phyloP scores from a whole-genome alignment of 2,888 invertebrate genomes.

The Polylopha cassiicola region DNA sequence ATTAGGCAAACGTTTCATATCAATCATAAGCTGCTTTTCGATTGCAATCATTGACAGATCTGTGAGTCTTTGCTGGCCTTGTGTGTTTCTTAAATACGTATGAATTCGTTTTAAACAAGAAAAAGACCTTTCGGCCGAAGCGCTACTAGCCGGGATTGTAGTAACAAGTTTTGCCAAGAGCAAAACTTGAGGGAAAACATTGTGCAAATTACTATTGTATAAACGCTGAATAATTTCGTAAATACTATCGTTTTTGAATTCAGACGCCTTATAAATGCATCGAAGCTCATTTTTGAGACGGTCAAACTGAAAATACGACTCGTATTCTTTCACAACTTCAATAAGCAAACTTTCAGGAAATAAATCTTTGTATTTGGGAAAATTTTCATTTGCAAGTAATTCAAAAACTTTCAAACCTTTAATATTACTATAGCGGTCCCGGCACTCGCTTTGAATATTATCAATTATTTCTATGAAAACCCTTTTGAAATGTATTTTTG shows the following conservation, averaged over 20 bases:
- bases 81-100: slow-evolving; percentile 1
- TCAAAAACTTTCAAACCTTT: background rate
- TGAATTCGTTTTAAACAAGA: slow-evolving; percentile 4
- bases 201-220: background rate
- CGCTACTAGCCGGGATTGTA: background rate
- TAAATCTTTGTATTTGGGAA: background rate
- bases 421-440: slow-evolving; percentile 1
- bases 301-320: background rate
- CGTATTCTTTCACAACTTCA: background rate
- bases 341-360: background rate
- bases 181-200: slow-evolving; percentile 1
- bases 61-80: slow-evolving; percentile 6
- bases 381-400: background rate
- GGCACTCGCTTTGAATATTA: slow-evolving; percentile 7
- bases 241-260: slow-evolving; percentile 5
- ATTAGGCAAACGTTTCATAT: background rate
- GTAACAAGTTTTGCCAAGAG: background rate
- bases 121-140: slow-evolving; percentile 1
- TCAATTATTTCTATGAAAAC: slow-evolving; percentile 11
- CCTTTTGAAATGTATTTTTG: slow-evolving; percentile 4
- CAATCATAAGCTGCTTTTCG: slow-evolving; percentile 5
- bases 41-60: slow-evolving; percentile 5
- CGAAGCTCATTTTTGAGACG: slow-evolving; percentile 1
- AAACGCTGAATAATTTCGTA: slow-evolving; percentile 3
- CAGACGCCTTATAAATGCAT: slow-evolving; percentile 1